phyloP scores from a whole-genome alignment of 2,797 vertebrate genomes.

The Hipposideros larvatus region DNA sequence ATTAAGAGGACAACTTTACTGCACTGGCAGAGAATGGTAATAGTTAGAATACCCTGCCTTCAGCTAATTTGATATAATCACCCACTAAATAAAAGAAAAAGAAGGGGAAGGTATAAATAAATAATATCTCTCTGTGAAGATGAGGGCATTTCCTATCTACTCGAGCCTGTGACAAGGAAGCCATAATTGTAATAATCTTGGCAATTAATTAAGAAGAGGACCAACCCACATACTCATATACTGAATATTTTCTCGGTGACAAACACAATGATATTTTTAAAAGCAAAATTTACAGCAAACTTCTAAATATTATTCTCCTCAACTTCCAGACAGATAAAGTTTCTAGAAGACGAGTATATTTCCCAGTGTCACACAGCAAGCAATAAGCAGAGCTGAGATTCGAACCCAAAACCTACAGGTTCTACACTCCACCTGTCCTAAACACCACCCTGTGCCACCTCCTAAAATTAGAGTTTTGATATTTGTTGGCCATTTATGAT shows the following conservation, averaged over 20 bases:
- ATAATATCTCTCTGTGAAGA: background rate
- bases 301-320: background rate
- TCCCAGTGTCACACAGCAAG: background rate
- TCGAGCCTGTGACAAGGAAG: background rate
- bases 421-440: background rate
- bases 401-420: background rate
- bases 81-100: background rate
- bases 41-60: background rate
- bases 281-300: background rate
- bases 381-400: background rate
- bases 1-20: background rate
- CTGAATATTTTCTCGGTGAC: background rate
- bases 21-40: background rate
- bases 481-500: background rate
- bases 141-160: background rate
- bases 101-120: background rate
- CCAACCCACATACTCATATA: background rate
- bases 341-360: background rate
- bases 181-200: background rate
- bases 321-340: background rate
- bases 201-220: constrained; percentile 30
- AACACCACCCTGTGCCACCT: background rate
- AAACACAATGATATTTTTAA: background rate
- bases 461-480: background rate
- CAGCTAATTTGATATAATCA: background rate